Percentiles rank a stretch among this genome's conserved stretches.
phyloP scores from a whole-genome alignment of 1,140 invertebrate genomes.

The Hirudo medicinalis region DNA sequence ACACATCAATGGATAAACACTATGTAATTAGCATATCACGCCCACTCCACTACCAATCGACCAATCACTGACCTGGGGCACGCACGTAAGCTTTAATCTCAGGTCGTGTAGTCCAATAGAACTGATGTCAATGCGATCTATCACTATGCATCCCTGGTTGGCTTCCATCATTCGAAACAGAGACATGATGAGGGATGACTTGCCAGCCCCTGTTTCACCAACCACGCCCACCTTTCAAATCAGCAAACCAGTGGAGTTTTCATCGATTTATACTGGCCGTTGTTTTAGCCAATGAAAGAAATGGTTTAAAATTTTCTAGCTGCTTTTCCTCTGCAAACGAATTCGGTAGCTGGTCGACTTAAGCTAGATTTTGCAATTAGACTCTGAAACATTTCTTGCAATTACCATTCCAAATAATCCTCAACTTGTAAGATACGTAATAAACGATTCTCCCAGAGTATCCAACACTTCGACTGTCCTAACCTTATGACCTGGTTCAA shows the following conservation, averaged over 20 bases:
- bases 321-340: too few species aligned
- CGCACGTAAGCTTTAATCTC: slow-evolving; percentile 64
- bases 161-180: slow-evolving; percentile 47
- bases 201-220: slow-evolving; percentile 73
- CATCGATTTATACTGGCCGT: background rate
- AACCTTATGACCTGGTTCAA: slow-evolving; percentile 38
- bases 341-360: too few species aligned
- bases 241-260: background rate
- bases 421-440: too few species aligned
- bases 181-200: slow-evolving; percentile 59
- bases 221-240: slow-evolving; percentile 56
- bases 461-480: background rate
- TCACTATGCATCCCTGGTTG: slow-evolving; percentile 44
- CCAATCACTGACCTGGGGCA: slow-evolving; percentile 54
- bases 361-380: too few species aligned
- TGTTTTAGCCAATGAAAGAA: background rate
- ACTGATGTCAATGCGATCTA: slow-evolving; percentile 56
- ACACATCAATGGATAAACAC: too few species aligned
- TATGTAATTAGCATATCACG: too few species aligned
- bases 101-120: slow-evolving; percentile 55
- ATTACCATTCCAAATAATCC: too few species aligned
- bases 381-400: too few species aligned
- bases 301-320: background rate
- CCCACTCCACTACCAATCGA: background rate
- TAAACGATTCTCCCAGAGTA: too few species aligned